Evolutionary conservation across 2,888 invertebrate genomes (phyloP).

Genomic region (Orgyia antiqua): DNA sequence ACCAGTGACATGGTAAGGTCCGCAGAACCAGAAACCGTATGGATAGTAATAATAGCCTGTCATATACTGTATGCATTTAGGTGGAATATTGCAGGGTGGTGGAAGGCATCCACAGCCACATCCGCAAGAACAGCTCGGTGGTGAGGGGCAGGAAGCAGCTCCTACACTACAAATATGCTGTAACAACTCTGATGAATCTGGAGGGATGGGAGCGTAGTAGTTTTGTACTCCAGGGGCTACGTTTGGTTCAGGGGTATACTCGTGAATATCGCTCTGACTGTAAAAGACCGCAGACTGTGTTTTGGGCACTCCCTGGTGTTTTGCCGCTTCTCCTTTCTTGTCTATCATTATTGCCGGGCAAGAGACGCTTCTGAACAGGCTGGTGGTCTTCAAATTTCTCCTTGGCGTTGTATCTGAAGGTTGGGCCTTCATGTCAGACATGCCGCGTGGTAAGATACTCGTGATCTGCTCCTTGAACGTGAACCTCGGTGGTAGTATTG

Average conservation of each 20-base stretch:
- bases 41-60: constrained; percentile 65
- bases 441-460: constrained; percentile 25
- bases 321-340: constrained; percentile 3
- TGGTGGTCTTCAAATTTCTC: constrained; percentile 8
- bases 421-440: constrained; percentile 23
- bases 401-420: constrained; percentile 11
- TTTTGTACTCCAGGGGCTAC: constrained; percentile 8
- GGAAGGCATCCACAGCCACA: constrained; percentile 44
- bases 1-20: constrained; percentile 54
- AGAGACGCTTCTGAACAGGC: constrained; percentile 30
- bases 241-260: neutral
- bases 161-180: constrained; percentile 1
- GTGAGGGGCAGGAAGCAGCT: constrained; percentile 21
- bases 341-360: constrained; percentile 25
- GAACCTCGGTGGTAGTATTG: constrained; percentile 15
- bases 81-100: constrained; percentile 50
- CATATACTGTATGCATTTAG: constrained; percentile 57
- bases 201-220: constrained; percentile 4
- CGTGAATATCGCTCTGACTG: constrained; percentile 4
- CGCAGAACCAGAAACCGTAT: constrained; percentile 62
- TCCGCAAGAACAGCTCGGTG: constrained; percentile 32
- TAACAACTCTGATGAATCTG: neutral
- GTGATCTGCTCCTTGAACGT: constrained; percentile 32
- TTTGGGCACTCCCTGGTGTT: constrained; percentile 10
- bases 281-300: constrained; percentile 23